Conservation (phyloP, 2,113 vertebrate genomes). For the Tragelaphus scriptus region DNA sequence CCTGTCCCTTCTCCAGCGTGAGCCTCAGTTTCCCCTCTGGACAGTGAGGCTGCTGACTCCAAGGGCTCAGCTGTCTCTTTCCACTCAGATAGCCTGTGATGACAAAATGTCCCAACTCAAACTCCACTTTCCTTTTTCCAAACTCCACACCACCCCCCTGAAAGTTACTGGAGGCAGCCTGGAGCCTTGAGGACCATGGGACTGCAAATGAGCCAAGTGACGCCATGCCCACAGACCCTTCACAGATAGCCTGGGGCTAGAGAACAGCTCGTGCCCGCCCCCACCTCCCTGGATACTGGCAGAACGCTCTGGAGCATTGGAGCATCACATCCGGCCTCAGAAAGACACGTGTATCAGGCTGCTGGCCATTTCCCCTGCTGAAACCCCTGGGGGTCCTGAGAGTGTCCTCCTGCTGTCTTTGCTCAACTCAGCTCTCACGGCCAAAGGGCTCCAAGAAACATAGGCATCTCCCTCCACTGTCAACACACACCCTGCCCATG, state of each 20-base stretch:
- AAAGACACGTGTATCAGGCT: rapidly evolving
- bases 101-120: background rate
- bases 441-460: background rate
- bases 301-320: background rate
- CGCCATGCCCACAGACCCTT: background rate
- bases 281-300: background rate
- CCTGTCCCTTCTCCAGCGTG: background rate
- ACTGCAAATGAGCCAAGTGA: background rate
- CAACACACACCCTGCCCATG: background rate
- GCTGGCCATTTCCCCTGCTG: background rate
- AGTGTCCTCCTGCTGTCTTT: background rate
- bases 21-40: background rate
- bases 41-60: background rate
- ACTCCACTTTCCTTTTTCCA: background rate
- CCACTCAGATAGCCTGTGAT: background rate
- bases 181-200: background rate
- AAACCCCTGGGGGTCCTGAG: background rate
- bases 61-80: background rate
- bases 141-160: too few relatives aligned
- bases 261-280: background rate
- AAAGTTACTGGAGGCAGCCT: background rate
- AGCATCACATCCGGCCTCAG: background rate
- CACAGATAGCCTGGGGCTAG: background rate
- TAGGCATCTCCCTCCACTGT: background rate
- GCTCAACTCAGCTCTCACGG: background rate